Base-by-base conservation (phyloP, 2,797 vertebrate species). In the Epinephelus awoara region DNA sequence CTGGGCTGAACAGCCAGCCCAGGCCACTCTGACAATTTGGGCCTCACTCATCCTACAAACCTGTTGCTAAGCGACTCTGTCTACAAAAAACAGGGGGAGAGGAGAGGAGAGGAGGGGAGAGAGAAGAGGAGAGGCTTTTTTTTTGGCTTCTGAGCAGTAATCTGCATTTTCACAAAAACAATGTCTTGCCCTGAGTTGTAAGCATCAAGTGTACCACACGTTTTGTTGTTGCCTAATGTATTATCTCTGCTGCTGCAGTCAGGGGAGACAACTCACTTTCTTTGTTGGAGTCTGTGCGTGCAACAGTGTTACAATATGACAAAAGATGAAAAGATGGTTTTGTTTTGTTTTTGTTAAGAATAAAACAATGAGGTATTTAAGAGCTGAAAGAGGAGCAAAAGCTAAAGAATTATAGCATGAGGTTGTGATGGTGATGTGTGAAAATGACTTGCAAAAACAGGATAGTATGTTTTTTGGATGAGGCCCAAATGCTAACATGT, bases 41-140 rank as follows among this genome's bases (percentile, higher is more conserved):
- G 82, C 79, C 80, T 85, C 81, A 83, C 67, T 87, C 84, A 81
- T 82, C 80, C 77, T 68, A 85, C 84, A 81, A 91, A 93, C 85
- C 91, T 91, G 94, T 94, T 94, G 94, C 93, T 95, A 92, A 88
- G 94, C 88, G 88, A 95, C 94, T 84, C 83, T 82, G 81, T 80
- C 73, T 81, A 88, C 77, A 42, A 85, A 87, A 87, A 84, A 83
- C 66, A 67, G 47, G 25, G 57, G 29, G 23, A 56, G 40, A 62
- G 12, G 23, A 25, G 46, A 65, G 34, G 42, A 42, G 29, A n/a
- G 23, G 4, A 40, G 21, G 49, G 23, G 2, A 49, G 62, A 40
- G 27, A 47, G 19, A 1, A 49, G 62, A 79, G 34, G n/a, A 46
- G 29, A 67, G 2, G 18, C 49, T 74, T 40, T 8, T 12, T 42